phyloP scores from a whole-genome alignment of 2,113 vertebrate genomes.

The Sminthopsis crassicaudata region DNA sequence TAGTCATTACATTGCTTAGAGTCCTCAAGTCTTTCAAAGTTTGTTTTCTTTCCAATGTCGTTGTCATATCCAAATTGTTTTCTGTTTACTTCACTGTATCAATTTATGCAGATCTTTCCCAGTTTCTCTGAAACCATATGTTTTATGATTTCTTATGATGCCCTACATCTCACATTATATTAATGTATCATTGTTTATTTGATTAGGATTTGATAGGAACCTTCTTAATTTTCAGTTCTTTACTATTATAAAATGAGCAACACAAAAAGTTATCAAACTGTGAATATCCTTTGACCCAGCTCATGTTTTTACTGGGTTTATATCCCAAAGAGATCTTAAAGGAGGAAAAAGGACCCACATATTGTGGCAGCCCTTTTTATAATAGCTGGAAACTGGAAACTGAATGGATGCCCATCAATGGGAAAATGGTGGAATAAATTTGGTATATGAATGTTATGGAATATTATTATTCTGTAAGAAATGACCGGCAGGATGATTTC shows the following conservation, averaged over 20 bases:
- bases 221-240: background rate
- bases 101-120: background rate
- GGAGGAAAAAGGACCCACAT: no score
- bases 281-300: no score
- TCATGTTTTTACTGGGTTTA: no score
- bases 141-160: background rate
- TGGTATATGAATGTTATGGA: no score
- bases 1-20: background rate
- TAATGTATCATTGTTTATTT: background rate
- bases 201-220: background rate
- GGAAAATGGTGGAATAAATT: no score
- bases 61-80: background rate
- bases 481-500: no score
- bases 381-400: no score
- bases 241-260: background rate
- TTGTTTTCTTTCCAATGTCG: background rate
- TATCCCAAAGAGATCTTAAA: no score
- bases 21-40: background rate
- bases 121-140: background rate
- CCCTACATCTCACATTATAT: background rate
- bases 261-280: no score
- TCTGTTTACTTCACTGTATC: background rate
- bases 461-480: no score
- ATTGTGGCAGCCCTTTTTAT: no score
- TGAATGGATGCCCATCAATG: no score